These are phyloP conservation scores for Lineus longissimus DNA, from an alignment of 1,140 invertebrate genomes.

Conservation along the genomic window DNA sequence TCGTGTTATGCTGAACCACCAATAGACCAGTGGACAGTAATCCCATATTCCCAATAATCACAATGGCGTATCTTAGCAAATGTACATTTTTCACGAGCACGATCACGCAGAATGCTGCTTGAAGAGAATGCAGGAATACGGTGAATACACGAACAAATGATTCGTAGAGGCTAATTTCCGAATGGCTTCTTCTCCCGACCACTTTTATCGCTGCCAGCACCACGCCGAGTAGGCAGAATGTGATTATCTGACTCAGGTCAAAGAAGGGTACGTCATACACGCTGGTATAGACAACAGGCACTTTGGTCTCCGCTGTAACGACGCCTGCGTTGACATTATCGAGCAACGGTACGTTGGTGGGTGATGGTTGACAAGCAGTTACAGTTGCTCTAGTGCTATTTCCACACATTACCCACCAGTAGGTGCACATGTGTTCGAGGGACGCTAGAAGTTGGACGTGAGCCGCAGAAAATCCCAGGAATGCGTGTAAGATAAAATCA, in stretches of 20 bases:
- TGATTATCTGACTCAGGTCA: not conserved
- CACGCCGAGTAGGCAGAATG: not conserved
- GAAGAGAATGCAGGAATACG: not conserved
- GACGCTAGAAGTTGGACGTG: not conserved
- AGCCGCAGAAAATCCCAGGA: not conserved
- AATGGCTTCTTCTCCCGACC: not conserved
- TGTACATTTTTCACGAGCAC: not conserved
- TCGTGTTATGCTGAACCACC: not conserved
- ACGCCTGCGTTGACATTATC: too few species aligned
- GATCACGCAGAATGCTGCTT: constrained; percentile 4
- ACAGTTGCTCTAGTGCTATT: not conserved
- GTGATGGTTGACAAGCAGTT: not conserved
- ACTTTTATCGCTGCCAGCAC: not conserved
- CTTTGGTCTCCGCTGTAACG: not conserved
- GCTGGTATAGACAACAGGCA: not conserved
- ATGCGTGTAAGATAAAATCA: not conserved
- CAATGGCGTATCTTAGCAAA: constrained; percentile 8
- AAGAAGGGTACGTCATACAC: constrained; percentile 3
- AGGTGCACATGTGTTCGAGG: not conserved
- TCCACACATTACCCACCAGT: constrained; percentile 1
- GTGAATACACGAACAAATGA: not conserved
- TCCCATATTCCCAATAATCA: constrained; percentile 7
- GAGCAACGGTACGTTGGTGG: too few species aligned
- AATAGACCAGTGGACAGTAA: not conserved
- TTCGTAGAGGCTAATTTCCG: not conserved